Base-by-base conservation (phyloP, 2,888 invertebrate species). In the Oxytorus armatus region DNA sequence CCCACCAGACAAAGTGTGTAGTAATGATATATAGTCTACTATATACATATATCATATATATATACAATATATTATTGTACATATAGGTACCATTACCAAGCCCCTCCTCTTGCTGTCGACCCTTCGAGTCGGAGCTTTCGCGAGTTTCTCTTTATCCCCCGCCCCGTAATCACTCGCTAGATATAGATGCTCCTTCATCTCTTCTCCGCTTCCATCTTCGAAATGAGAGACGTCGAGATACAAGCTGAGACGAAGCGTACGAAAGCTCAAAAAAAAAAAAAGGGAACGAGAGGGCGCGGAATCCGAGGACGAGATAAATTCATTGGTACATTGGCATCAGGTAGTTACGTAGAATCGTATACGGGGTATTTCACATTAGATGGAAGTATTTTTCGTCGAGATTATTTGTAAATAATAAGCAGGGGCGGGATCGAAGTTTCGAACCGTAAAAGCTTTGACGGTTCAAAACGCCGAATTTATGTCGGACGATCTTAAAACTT, bases 111-210 rank as follows among this genome's bases (percentile, higher is more conserved):
- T 42, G 68, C 49, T 70, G 36, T 39, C n/a, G 75, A 36, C 55
- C 70, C 75, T 75, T 65, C 55, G 57, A 70, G 75, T 81, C 77
- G 77, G 73, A 77, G 73, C 63, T 70, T 8, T 8, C 74, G 47
- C 51, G 51, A 49, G 33, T 44, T 65, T 77, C 65, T 66, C 69
- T 78, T 81, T 74, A 75, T 74, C 23, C 51, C 53, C 36, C 70
- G 59, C 51, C 53, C 36, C 70, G 59, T 69, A 65, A 75, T 78
- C 74, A 65, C 59, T 70, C 75, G 55, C 47, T 73, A 47, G 25
- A 42, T 18, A 42, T 1, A 14, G 29, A 44, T 39, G 10, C 10
- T 18, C 14, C 59, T 57, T 57, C 61, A 23, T 65, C 61, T 53
- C 21, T 68, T 51, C 33, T 21, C 61, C 42, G 21, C 29, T 63